Conservation (phyloP, 37 sponge, comb jelly and placozoan species). For the Bolinopsis microptera region DNA sequence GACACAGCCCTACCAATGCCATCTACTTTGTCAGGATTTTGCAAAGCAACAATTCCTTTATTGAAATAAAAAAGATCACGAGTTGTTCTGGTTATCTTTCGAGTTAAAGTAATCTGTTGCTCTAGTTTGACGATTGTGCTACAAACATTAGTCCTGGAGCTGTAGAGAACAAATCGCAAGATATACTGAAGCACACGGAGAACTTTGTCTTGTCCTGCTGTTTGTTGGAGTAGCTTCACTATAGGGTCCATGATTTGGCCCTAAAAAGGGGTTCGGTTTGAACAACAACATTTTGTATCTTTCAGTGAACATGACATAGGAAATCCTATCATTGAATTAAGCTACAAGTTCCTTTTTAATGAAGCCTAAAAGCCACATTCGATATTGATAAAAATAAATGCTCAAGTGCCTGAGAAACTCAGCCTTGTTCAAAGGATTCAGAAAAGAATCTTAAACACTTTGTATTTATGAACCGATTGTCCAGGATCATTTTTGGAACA, state of each 20-base stretch:
- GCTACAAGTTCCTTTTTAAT: too few relatives aligned
- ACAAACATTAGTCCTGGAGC: not conserved
- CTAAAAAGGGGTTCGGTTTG: too few relatives aligned
- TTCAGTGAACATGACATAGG: too few relatives aligned
- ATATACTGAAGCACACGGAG: not conserved
- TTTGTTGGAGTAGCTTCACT: not conserved
- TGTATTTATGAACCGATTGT: too few relatives aligned
- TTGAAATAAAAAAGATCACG: not conserved
- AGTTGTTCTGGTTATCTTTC: slow-evolving; percentile 16
- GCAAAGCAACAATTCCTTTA: not conserved
- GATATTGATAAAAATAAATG: too few relatives aligned
- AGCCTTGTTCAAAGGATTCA: too few relatives aligned
- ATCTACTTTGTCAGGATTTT: not conserved
- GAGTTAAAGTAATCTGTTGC: not conserved
- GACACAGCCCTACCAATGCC: not conserved
- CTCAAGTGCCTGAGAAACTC: too few relatives aligned
- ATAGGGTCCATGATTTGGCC: not conserved
- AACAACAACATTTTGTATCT: too few relatives aligned
- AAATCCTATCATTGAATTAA: too few relatives aligned
- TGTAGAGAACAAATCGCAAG: not conserved
- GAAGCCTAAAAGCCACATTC: too few relatives aligned
- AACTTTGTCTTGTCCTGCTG: slow-evolving; percentile 1
- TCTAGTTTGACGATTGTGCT: not conserved
- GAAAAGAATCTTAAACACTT: too few relatives aligned
- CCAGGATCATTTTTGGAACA: too few relatives aligned